Evolutionary conservation across 1,140 invertebrate genomes (phyloP).

Genomic region (Watersipora subatra): DNA sequence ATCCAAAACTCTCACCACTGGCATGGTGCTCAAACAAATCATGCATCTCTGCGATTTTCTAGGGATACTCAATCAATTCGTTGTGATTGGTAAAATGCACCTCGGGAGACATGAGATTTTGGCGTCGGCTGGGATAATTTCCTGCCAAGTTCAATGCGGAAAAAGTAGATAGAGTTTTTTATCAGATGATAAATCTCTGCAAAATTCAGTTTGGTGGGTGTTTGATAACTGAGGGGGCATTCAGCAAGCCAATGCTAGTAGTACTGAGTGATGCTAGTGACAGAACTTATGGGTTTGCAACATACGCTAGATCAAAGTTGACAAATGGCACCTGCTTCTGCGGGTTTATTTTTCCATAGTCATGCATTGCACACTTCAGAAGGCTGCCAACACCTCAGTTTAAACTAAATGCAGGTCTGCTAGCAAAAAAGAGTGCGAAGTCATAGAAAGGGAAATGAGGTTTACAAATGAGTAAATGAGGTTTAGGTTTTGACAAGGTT

Average conservation of each 20-base stretch:
- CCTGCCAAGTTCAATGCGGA: neutral
- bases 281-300: conserved; percentile 2
- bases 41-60: conserved; percentile 15
- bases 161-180: conserved; percentile 11
- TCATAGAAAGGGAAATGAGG: conserved; percentile 1
- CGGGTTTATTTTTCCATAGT: neutral
- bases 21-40: conserved; percentile 1
- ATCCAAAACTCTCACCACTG: neutral
- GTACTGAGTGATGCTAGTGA: conserved; percentile 3
- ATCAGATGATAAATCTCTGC: neutral
- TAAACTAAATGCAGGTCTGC: neutral
- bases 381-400: neutral
- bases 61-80: conserved; percentile 9
- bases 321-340: neutral
- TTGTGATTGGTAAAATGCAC: conserved; percentile 5
- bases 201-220: neutral
- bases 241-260: neutral
- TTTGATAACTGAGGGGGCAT: neutral
- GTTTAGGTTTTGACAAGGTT: conserved; percentile 1
- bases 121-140: conserved; percentile 11
- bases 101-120: conserved; percentile 8
- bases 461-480: neutral
- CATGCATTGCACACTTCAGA: neutral
- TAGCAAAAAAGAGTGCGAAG: neutral
- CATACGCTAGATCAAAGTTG: neutral